These are phyloP conservation scores for Hystrix cristata DNA, from an alignment of 2,113 vertebrate genomes.

Conservation along the genomic window DNA sequence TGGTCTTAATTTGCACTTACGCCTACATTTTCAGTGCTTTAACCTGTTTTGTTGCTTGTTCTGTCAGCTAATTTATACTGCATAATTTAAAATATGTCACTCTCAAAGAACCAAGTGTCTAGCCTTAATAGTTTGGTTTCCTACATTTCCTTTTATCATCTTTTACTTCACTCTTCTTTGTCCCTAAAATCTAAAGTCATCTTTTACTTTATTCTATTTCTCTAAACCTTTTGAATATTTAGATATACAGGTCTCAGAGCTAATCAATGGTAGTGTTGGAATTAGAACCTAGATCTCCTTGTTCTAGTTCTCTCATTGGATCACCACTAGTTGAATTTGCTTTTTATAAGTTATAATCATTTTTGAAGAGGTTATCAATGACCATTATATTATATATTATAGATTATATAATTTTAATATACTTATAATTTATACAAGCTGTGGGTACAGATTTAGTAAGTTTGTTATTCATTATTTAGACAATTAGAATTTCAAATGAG, in stretches of 20 bases:
- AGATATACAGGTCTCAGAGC: not conserved
- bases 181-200: not conserved
- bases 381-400: not conserved
- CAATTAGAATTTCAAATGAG: not conserved
- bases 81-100: constrained; percentile 4
- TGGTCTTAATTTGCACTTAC: not conserved
- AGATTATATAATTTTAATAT: not conserved
- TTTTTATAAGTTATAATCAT: constrained; percentile 35
- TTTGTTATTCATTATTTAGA: not conserved
- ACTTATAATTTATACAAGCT: not conserved
- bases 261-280: not conserved
- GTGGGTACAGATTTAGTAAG: constrained; percentile 14
- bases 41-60: not conserved
- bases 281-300: constrained; percentile 14
- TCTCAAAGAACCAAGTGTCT: not conserved
- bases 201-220: not conserved
- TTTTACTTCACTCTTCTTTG: not conserved
- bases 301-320: constrained; percentile 9
- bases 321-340: not conserved
- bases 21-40: not conserved
- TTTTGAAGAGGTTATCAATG: not conserved
- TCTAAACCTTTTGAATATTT: constrained; percentile 34
- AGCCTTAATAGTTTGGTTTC: not conserved
- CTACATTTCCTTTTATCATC: not conserved
- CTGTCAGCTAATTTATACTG: not conserved